A percentile compares a stretch with the other conserved stretches of the same genome.
Evolutionary conservation across 2,113 vertebrate species (phyloP).

Genomic region (Pleuronectes platessa): DNA sequence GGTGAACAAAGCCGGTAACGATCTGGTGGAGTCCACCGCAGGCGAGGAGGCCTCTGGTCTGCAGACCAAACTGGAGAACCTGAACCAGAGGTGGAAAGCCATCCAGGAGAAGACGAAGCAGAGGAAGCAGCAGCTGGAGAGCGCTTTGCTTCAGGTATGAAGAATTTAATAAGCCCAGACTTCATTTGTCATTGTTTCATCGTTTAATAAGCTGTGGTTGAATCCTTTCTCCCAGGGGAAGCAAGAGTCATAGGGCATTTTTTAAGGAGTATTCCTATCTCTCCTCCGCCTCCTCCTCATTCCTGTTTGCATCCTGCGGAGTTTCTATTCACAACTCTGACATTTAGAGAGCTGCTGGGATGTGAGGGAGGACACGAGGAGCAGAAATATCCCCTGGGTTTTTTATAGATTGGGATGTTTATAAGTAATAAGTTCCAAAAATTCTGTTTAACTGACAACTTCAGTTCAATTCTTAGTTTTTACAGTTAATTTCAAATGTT

Average conservation of each 20-base stretch:
- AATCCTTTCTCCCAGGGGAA: slow-evolving; percentile 27
- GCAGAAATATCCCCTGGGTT: slow-evolving; percentile 17
- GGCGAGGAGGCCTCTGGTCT: slow-evolving; percentile 95
- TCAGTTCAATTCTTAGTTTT: too few relatives aligned
- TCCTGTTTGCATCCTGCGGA: slow-evolving; percentile 19
- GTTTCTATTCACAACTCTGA: slow-evolving; percentile 41
- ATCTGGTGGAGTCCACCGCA: slow-evolving; percentile 91
- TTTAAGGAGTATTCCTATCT: neutral
- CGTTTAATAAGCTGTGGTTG: slow-evolving; percentile 33
- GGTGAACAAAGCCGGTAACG: slow-evolving; percentile 93
- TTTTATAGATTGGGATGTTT: slow-evolving; percentile 1
- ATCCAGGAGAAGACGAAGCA: slow-evolving; percentile 91
- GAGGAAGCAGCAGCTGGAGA: slow-evolving; percentile 92
- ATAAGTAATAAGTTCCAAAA: neutral
- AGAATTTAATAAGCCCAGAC: neutral
- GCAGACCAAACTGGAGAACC: slow-evolving; percentile 89
- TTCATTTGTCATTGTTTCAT: neutral
- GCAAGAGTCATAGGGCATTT: slow-evolving; percentile 15
- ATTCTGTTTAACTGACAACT: too few relatives aligned
- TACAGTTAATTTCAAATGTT: too few relatives aligned
- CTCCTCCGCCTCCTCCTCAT: slow-evolving; percentile 5
- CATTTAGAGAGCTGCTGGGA: slow-evolving; percentile 24
- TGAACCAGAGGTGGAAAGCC: slow-evolving; percentile 92
- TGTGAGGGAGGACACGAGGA: slow-evolving; percentile 17
- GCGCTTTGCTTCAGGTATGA: slow-evolving; percentile 91